A percentile compares a stretch with the other conserved stretches of the same genome.
phyloP scores from a whole-genome alignment of 1,140 invertebrate genomes.

The Rhyzopertha dominica region DNA sequence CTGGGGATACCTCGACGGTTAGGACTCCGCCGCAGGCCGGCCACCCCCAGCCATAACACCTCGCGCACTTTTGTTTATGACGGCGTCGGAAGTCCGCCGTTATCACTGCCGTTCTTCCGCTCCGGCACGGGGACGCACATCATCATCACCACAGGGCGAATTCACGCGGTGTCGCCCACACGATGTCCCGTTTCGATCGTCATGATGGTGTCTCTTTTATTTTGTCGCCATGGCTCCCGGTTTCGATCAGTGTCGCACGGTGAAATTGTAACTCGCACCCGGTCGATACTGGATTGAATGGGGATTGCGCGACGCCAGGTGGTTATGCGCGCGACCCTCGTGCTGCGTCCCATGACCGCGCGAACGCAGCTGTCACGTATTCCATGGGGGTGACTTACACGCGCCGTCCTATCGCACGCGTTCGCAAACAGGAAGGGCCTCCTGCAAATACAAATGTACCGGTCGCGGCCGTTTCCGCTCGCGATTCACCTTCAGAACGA shows the following conservation, averaged over 20 bases:
- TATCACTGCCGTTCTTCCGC: slow-evolving; percentile 4
- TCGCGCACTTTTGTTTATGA: slow-evolving; percentile 26
- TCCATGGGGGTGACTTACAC: slow-evolving; percentile 21
- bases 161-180: slow-evolving; percentile 11
- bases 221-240: slow-evolving; percentile 32
- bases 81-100: slow-evolving; percentile 19
- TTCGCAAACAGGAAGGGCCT: slow-evolving; percentile 10
- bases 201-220: slow-evolving; percentile 27
- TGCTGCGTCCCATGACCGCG: slow-evolving; percentile 36
- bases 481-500: slow-evolving; percentile 6
- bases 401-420: slow-evolving; percentile 15
- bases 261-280: slow-evolving; percentile 38
- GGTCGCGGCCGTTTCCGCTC: neutral
- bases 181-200: slow-evolving; percentile 26
- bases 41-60: slow-evolving; percentile 7
- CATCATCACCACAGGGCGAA: slow-evolving; percentile 13
- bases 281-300: slow-evolving; percentile 46
- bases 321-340: slow-evolving; percentile 44
- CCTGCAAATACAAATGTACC: slow-evolving; percentile 14
- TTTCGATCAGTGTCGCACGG: slow-evolving; percentile 39
- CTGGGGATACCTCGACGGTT: slow-evolving; percentile 22
- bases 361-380: slow-evolving; percentile 18
- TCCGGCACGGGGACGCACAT: slow-evolving; percentile 1
- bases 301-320: slow-evolving; percentile 45
- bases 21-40: slow-evolving; percentile 16